Conservation (phyloP, 2,888 invertebrate genomes). For the Ypsolopha scabrella region DNA sequence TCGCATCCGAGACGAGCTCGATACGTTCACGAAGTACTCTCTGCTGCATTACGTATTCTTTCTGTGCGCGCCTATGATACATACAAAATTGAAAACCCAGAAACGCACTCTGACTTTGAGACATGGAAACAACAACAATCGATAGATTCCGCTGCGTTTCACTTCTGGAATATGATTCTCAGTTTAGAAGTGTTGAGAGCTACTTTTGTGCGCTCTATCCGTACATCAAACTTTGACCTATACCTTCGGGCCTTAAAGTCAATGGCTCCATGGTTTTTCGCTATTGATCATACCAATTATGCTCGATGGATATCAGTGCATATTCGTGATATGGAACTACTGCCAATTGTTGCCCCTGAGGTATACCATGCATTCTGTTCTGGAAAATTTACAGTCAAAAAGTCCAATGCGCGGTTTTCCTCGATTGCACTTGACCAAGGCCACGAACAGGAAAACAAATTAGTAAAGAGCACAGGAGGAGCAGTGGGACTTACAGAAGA, state of each 20-base stretch:
- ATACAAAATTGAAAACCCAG: background rate
- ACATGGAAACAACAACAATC: conserved; percentile 2
- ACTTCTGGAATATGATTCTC: background rate
- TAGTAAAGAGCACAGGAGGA: too few relatives aligned
- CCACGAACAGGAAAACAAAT: too few relatives aligned
- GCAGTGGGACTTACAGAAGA: too few relatives aligned
- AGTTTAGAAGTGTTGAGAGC: conserved; percentile 6
- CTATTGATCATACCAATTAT: conserved; percentile 7
- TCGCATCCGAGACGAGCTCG: background rate
- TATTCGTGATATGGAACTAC: conserved; percentile 8
- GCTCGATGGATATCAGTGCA: conserved; percentile 10
- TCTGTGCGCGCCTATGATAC: conserved; percentile 1
- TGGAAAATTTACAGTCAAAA: conserved; percentile 5
- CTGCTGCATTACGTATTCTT: conserved; percentile 2
- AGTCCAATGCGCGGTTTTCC: conserved; percentile 6
- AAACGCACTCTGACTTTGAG: too few relatives aligned
- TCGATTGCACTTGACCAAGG: too few relatives aligned
- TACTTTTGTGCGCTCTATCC: conserved; percentile 7
- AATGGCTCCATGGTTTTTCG: conserved; percentile 8
- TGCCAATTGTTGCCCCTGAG: conserved; percentile 7
- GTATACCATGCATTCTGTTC: conserved; percentile 7
- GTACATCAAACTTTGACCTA: conserved; percentile 4
- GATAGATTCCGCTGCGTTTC: conserved; percentile 2
- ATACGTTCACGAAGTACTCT: background rate
- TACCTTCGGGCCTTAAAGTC: conserved; percentile 8